Conservation (phyloP, 2,888 invertebrate species). For the Metopia argyrocephala region DNA sequence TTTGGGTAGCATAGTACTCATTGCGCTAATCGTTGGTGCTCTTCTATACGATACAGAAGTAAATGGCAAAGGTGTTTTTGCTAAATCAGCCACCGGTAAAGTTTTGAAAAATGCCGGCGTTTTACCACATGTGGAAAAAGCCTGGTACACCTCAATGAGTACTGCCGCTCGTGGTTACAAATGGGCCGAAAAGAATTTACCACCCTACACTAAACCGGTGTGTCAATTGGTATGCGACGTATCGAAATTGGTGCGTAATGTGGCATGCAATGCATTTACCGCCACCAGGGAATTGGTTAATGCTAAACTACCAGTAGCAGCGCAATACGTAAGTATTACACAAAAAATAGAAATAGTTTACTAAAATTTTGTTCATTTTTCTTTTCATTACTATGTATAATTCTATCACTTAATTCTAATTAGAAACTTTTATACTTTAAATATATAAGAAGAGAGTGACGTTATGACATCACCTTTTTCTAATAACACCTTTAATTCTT, state of each 20-base stretch:
- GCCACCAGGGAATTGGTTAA: slow-evolving; percentile 80
- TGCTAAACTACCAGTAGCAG: slow-evolving; percentile 80
- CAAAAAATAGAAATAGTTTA: not conserved
- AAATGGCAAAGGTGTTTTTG: slow-evolving; percentile 84
- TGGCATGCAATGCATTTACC: slow-evolving; percentile 79
- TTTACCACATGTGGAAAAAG: slow-evolving; percentile 82
- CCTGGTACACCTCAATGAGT: slow-evolving; percentile 82
- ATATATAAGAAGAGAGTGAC: too few relatives aligned
- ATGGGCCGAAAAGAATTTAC: slow-evolving; percentile 84
- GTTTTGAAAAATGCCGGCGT: slow-evolving; percentile 84
- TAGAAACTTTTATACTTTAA: too few relatives aligned
- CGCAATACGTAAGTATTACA: slow-evolving; percentile 79
- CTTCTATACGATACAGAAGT: slow-evolving; percentile 84
- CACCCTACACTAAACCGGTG: slow-evolving; percentile 84
- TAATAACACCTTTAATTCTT: too few relatives aligned
- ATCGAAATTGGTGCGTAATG: slow-evolving; percentile 80
- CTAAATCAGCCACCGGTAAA: slow-evolving; percentile 84
- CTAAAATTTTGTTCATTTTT: too few relatives aligned
- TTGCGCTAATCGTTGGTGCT: slow-evolving; percentile 81
- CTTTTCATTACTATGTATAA: too few relatives aligned
- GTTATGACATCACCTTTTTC: too few relatives aligned
- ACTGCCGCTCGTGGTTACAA: slow-evolving; percentile 83
- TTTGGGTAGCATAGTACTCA: slow-evolving; percentile 82
- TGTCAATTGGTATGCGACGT: slow-evolving; percentile 82
- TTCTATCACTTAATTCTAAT: too few relatives aligned